These are phyloP conservation scores for Ochropleura leucogaster DNA, from an alignment of 2,888 invertebrate genomes.

Conservation along the genomic window DNA sequence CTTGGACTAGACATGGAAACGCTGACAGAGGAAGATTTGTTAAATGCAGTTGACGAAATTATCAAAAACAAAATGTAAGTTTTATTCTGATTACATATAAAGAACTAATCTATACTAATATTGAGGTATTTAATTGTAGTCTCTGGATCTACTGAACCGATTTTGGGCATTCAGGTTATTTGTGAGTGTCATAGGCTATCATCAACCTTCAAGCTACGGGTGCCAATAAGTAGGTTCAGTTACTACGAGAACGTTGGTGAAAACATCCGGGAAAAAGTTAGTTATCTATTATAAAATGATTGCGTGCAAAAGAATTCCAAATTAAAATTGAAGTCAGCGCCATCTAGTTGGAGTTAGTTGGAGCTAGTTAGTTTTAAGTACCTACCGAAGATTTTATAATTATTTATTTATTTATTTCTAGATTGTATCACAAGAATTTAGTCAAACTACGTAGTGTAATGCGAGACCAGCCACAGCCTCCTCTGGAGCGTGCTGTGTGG, in stretches of 20 bases:
- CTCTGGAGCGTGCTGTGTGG: slow-evolving; percentile 81
- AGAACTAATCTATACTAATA: background rate
- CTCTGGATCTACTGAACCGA: too few relatives aligned
- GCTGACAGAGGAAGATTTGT: slow-evolving; percentile 70
- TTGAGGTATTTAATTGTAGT: too few relatives aligned
- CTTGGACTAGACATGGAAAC: slow-evolving; percentile 61
- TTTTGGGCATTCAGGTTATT: too few relatives aligned
- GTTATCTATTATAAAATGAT: background rate
- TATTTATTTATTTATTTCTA: slow-evolving; percentile 2
- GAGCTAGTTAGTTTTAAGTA: too few relatives aligned
- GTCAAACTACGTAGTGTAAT: slow-evolving; percentile 38
- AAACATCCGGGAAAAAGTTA: too few relatives aligned
- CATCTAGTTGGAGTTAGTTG: background rate
- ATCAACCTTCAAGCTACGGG: too few relatives aligned
- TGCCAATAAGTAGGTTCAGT: too few relatives aligned
- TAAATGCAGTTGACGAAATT: slow-evolving; percentile 56
- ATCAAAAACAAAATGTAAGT: slow-evolving; percentile 67
- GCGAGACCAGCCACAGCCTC: slow-evolving; percentile 52
- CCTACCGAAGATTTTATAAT: too few relatives aligned
- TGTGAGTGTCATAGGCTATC: too few relatives aligned
- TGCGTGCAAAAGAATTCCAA: background rate
- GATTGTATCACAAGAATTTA: slow-evolving; percentile 53
- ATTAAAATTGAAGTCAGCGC: background rate
- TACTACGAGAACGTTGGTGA: too few relatives aligned
- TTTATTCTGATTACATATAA: background rate